A percentile compares a stretch with the other conserved stretches of the same genome.
phyloP scores from a whole-genome alignment of 2,113 vertebrate genomes.

The Blennius ocellaris region DNA sequence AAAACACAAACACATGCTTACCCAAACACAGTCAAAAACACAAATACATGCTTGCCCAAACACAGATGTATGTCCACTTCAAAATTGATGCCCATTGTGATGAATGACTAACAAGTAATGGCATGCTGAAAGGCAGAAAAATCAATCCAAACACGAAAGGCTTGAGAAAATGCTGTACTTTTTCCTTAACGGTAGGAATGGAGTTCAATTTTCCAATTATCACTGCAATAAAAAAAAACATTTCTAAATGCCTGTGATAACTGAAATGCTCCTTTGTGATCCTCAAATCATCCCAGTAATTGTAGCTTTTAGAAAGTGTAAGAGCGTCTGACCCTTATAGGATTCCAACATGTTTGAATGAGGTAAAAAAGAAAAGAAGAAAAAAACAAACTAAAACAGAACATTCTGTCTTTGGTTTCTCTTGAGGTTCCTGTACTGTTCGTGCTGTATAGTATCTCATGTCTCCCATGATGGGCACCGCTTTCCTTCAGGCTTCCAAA shows the following conservation, averaged over 20 bases:
- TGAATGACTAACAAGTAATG: constrained; percentile 18
- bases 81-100: constrained; percentile 6
- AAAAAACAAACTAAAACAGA: neutral
- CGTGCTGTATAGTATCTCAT: neutral
- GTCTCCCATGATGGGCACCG: neutral
- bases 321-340: neutral
- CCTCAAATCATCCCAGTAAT: constrained; percentile 9
- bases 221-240: constrained; percentile 18
- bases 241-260: constrained; percentile 34
- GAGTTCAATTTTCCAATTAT: constrained; percentile 15
- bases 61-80: no score
- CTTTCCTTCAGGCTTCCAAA: neutral
- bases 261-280: constrained; percentile 15
- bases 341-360: neutral
- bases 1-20: no score
- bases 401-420: neutral
- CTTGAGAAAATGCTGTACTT: constrained; percentile 18
- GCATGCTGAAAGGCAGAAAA: constrained; percentile 28
- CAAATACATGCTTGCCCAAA: no score
- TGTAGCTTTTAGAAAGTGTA: constrained; percentile 10
- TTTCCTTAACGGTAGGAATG: constrained; percentile 3
- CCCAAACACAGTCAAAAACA: no score
- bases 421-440: neutral
- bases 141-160: neutral
- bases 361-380: no score